Evolutionary conservation across 2,113 vertebrate species (phyloP), one percentile per base, ranked within the genome.

Genomic region (Morone chrysops): DNA sequence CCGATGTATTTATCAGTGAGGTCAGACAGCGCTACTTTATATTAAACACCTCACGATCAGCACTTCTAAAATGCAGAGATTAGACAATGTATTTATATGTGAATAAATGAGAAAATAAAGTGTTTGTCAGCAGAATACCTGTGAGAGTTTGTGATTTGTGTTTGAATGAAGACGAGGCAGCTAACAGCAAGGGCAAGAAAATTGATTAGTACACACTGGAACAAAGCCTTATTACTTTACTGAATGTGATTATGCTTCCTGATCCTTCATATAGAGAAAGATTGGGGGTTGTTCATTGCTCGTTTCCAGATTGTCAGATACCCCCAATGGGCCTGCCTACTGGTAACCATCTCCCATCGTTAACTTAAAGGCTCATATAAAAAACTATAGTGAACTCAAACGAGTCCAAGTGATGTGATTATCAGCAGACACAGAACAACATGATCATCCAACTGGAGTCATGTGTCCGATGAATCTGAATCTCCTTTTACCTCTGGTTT

Each of bases 1-100:
- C 17, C 1, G 8, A 53, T 53, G 54, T 70, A 45, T 85, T 85
- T 51, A 70, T 74, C 69, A 67, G 14, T 9, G 48, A 82, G 53
- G 18, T 81, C 36, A 41, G 60, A 70, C 38, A 10, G 9, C 2
- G 0, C 38, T 41, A 5, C 43, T 59, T 75, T 20, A 31, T 65
- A 22, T 22, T 22, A 40, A 56, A 22, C 17, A 10, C 14, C 11
- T 48, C 20, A 6, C 3, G 20, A 70, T 75, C 75, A 75, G 82
- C 70, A 71, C 65, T 71, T 68, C 22, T 6, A n/a, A 36, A 51
- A 66, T n/a, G 60, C 51, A 0, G 40, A 36, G n/a, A 70, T 5
- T 4, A 48, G 25, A 18, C 36, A 47, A 63, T n/a, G 3, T 36
- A 8, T 56, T 50, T 74, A 13, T 62, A 18, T 68, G 57, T 6